These are phyloP conservation scores for Danio rerio DNA, from an alignment of 2,113 vertebrate genomes.

Conservation along the genomic window GRCz12tu NC_133178.1:56977001-56977500, in stretches of 20 bases:
- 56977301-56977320: neutral
- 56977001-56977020: no score
- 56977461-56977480: no score
- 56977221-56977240: neutral
- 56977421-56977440: no score
- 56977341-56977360: neutral
- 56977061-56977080: conserved; percentile 76
- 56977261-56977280: neutral
- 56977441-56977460: no score
- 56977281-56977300: neutral
- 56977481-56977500: no score
- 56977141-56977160: conserved; percentile 88
- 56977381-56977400: neutral
- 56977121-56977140: conserved; percentile 88
- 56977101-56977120: conserved; percentile 80
- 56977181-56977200: conserved; percentile 79
- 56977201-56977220: conserved; percentile 51
- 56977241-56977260: neutral
- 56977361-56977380: neutral
- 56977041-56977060: no score
- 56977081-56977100: conserved; percentile 88
- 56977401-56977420: no score
- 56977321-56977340: neutral
- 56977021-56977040: no score
- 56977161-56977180: conserved; percentile 81